Evolutionary conservation across 2,113 vertebrate species (phyloP).

Genomic region (Spermophilus dauricus): DNA sequence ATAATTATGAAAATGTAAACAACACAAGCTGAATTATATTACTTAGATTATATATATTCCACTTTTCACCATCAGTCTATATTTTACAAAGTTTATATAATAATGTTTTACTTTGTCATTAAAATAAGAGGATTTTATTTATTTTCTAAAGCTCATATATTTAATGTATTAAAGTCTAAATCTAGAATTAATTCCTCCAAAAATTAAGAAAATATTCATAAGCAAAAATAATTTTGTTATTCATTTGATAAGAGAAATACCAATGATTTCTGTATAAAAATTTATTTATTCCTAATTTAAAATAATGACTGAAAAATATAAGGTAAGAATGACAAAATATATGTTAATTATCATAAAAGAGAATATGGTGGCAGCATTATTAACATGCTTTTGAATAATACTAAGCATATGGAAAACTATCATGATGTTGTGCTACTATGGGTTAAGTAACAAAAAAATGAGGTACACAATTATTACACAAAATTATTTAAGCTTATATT

Average conservation of each 20-base stretch:
- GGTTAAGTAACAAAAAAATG: background rate
- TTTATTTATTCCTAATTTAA: background rate
- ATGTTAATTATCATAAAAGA: background rate
- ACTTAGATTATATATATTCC: background rate
- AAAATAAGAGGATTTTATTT: background rate
- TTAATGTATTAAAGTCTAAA: background rate
- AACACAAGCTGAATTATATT: background rate
- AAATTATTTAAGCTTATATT: background rate
- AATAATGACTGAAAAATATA: background rate
- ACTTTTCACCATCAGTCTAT: background rate
- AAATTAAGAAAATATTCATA: background rate
- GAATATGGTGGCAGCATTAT: slow-evolving; percentile 26
- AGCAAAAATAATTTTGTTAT: background rate
- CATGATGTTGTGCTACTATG: background rate
- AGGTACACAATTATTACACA: background rate
- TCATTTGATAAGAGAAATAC: background rate
- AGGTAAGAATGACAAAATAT: background rate
- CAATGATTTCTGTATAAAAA: background rate
- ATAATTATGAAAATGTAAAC: slow-evolving; percentile 36
- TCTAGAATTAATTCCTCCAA: background rate
- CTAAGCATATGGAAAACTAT: background rate
- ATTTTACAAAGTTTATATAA: slow-evolving; percentile 3
- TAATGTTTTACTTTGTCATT: background rate
- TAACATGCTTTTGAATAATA: slow-evolving; percentile 9
- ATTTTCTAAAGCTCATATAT: slow-evolving; percentile 29